Percentiles rank a stretch among this genome's conserved stretches.
Conservation (phyloP, 2,113 vertebrate species). For the Brachyhypopomus gauderio region DNA sequence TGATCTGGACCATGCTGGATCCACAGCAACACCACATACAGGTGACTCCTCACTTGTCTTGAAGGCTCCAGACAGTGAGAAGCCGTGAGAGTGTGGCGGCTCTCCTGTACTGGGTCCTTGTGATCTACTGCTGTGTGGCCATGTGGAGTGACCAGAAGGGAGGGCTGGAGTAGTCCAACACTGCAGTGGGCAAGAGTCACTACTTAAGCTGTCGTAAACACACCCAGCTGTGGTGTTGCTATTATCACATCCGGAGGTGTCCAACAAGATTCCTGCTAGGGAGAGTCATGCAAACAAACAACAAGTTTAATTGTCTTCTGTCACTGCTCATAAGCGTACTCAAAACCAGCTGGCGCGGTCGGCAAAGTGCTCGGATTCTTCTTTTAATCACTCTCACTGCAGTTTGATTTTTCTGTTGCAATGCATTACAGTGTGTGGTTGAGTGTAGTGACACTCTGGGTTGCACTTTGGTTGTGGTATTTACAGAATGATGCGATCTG, state of each 20-base stretch:
- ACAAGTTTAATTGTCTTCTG: too few species aligned
- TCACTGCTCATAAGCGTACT: background rate
- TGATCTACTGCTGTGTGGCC: slow-evolving; percentile 15
- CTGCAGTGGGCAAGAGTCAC: background rate
- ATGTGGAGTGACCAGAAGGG: background rate
- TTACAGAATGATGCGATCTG: background rate
- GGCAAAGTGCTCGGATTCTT: background rate
- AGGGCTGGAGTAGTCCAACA: background rate
- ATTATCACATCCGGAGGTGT: background rate
- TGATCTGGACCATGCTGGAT: slow-evolving; percentile 27
- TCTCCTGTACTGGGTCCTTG: background rate
- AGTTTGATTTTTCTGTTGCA: background rate
- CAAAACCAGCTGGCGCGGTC: background rate
- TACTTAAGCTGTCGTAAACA: background rate
- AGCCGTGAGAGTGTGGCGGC: slow-evolving; percentile 7
- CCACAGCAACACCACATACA: slow-evolving; percentile 1
- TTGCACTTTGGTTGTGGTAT: background rate
- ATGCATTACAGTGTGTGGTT: background rate
- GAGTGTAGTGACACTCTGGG: too few species aligned
- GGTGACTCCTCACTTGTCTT: slow-evolving; percentile 1
- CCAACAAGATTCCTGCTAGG: background rate
- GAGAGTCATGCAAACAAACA: slow-evolving; percentile 7
- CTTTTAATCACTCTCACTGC: background rate
- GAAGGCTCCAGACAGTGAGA: slow-evolving; percentile 33
- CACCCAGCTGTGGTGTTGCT: background rate